phyloP scores from a whole-genome alignment of 1,140 invertebrate genomes.

The Drosophila teissieri region DNA sequence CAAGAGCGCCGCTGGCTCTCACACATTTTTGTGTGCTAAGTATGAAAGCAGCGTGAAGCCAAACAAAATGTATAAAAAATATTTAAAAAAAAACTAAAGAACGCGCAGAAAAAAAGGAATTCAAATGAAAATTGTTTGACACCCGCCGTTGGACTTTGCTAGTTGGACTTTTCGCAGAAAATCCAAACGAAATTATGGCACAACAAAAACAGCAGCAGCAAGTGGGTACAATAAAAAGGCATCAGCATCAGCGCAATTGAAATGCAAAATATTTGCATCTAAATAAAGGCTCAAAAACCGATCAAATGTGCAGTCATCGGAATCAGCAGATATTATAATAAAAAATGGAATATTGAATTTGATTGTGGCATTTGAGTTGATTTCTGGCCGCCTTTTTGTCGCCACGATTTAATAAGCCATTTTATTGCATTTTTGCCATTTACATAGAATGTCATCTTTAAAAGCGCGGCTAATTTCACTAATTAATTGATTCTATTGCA shows the following conservation, averaged over 20 bases:
- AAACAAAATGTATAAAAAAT: constrained; percentile 9
- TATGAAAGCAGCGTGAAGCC: constrained; percentile 16
- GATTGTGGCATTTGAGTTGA: constrained; percentile 1
- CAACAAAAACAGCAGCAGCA: not conserved
- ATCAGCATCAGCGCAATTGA: not conserved
- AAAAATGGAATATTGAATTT: not conserved
- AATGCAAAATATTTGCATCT: constrained; percentile 17
- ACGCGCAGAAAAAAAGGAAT: not conserved
- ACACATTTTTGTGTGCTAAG: constrained; percentile 17
- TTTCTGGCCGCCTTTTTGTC: not conserved
- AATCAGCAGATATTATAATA: constrained; percentile 8
- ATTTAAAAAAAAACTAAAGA: not conserved
- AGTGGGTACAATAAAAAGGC: not conserved
- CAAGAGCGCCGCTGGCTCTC: not conserved
- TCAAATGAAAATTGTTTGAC: constrained; percentile 21
- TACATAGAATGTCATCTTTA: not conserved
- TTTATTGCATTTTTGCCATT: not conserved
- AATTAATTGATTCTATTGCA: not conserved
- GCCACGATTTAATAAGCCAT: not conserved
- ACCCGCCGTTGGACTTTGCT: constrained; percentile 9
- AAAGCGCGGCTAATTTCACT: not conserved
- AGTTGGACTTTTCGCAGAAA: not conserved
- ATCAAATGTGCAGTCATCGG: constrained; percentile 9
- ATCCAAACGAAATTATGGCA: not conserved
- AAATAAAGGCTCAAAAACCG: constrained; percentile 9